Base-by-base conservation (phyloP, 30 jellyfish, hydroid and myxozoan genomes). In the Aurelia aurita region DNA sequence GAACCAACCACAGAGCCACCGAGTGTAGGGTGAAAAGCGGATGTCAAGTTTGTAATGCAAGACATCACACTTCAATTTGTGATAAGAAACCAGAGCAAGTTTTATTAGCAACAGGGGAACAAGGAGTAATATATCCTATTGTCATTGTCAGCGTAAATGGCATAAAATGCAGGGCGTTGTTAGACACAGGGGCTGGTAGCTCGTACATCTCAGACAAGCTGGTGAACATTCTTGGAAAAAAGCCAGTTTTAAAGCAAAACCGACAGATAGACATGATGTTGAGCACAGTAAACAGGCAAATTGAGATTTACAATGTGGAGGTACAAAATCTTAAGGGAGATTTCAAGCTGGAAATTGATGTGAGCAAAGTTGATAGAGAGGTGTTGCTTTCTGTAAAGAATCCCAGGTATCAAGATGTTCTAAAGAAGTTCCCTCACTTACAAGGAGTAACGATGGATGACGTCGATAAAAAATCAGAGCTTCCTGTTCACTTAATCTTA, bases 161-260 rank as follows among this genome's bases (percentile, higher is more conserved):
- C 61, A 62, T 68, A 81, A 69, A 46, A 66, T 81, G 86, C 55
- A 80, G 96, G 54, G 91, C 87, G 54, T 55, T 82, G 26, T 55
- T 82, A 44, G 97, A 82, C 61, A 59, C 97, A 3, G 97, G 97
- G 28, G 97, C 97, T 14, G 84, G 97, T 12, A 77, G 94, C 87
- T 90, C 84, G 20, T 84, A 46, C 77, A 68, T 73, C 32, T 90
- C 91, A 35, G 44, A 69, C 45, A 74, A 79, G 87, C 75, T 90
- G 28, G 53, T 67, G 35, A 34, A 67, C 61, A 34, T 54, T 13
- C 43, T 90, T 20, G 80, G 79, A 3, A 20, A 28, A 28, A 63
- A 35, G 65, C 91, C 86, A 22, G 55, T 49, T 12, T 20, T 12
- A 2, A 64, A 47, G 87, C 79, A 82, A 72, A 15, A 19, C 39